phyloP scores from a whole-genome alignment of 2,113 vertebrate species.

The human region GRCh38 chr14:78592501-78593000 shows the following conservation, averaged over 20 bases:
- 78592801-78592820: background rate
- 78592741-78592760: background rate
- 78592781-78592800: background rate
- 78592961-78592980: background rate
- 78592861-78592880: background rate
- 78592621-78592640: background rate
- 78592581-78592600: background rate
- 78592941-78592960: background rate
- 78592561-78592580: background rate
- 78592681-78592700: background rate
- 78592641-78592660: background rate
- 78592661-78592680: background rate
- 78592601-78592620: background rate
- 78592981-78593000: background rate
- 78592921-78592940: background rate
- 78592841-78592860: background rate
- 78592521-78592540: background rate
- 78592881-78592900: background rate
- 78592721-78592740: background rate
- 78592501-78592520: background rate
- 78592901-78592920: background rate
- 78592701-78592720: background rate
- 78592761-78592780: background rate
- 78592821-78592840: background rate
- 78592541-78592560: background rate